Evolutionary conservation across 2,888 invertebrate genomes (phyloP), one percentile per base, ranked within the genome.

Genomic region (Melanostoma scalare): DNA sequence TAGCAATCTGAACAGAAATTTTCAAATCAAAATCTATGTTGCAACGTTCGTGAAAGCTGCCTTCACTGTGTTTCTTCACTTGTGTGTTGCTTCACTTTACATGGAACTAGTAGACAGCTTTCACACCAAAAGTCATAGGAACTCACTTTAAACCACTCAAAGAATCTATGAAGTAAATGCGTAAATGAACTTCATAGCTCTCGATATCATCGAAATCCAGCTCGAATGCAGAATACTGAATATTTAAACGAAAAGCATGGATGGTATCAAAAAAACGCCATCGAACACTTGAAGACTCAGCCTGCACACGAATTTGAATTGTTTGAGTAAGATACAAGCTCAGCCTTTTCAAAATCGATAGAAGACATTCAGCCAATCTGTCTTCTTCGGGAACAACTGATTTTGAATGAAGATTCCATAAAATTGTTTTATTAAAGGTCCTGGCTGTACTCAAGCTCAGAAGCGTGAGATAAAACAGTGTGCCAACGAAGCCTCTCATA

Each of bases 161-260:
- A 3, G 69, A 69, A 31, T 69, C 69, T 6, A 69, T 38, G 6
- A 69, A 69, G 36, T 38, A 69, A 0, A 69, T 8, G n/a, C 69
- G 55, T 1, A 20, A 20, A 31, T 31, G 48, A 10, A 48, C 56
- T 33, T 48, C 10, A 44, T 69, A 48, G 5, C 6, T n/a, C 3
- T 8, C 38, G 30, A 8, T 56, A 10, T 38, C 36, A 8, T 48
- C 38, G 2, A 31, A 20, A 30, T 5, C 31, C 0, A 69, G 8
- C 2, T 69, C 38, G 38, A 38, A 20, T 0, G 42, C 8, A n/a
- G 38, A 10, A 6, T 8, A 40, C 6, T 60, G 38, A 20, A 20
- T 60, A n/a, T 2, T 35, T 9, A 6, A 0, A 33, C 8, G 8
- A 20, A 60, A 42, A 4, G 6, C n/a, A 6, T 3, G 33, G 1